Evolutionary conservation across 2,113 vertebrate species (phyloP).

Genomic region (Martes martes): DNA sequence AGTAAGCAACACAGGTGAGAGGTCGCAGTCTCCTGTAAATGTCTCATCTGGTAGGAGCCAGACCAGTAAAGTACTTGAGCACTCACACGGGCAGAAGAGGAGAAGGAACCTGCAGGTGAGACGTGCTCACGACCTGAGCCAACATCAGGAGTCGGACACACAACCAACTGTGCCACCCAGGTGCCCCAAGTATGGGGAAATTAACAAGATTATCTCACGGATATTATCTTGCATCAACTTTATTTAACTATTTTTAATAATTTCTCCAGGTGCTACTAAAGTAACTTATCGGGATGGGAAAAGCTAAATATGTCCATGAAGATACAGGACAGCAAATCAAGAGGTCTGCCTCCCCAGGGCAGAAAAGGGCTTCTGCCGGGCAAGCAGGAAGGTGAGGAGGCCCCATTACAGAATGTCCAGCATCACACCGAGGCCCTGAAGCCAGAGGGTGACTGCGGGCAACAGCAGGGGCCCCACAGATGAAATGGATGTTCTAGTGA

Average conservation of each 20-base stretch:
- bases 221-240: not conserved
- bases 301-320: not conserved
- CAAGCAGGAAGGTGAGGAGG: not conserved
- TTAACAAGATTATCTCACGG: not conserved
- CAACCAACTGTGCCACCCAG: not conserved
- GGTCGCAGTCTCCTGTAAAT: not conserved
- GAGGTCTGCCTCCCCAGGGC: not conserved
- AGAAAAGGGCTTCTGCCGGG: not conserved
- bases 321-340: not conserved
- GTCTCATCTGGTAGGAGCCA: not conserved
- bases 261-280: not conserved
- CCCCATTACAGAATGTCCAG: not conserved
- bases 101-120: not conserved
- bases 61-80: not conserved
- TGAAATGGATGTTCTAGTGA: not conserved
- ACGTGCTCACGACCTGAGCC: not conserved
- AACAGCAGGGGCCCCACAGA: not conserved
- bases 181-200: too few species aligned
- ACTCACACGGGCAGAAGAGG: accelerated
- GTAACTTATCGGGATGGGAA: not conserved
- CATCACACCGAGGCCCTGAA: not conserved
- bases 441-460: not conserved
- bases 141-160: not conserved
- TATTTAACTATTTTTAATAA: not conserved
- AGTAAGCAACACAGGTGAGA: not conserved